Evolutionary conservation across 2,888 invertebrate species (phyloP).

Genomic region (Zelleria hepariella): DNA sequence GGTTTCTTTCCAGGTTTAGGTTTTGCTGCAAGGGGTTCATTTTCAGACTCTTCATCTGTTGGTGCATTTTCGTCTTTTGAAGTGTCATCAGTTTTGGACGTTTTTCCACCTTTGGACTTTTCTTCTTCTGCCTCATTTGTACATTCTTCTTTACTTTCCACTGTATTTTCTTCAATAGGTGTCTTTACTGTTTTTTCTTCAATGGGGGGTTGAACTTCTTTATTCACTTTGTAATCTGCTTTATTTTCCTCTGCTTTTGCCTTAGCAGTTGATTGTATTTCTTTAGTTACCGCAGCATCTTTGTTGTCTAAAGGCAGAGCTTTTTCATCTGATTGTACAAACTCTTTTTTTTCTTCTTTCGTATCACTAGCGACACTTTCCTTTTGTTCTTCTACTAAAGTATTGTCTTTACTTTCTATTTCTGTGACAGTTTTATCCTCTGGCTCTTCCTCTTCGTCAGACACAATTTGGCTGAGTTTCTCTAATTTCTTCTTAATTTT

Average conservation of each 20-base stretch:
- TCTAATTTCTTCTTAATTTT: conserved; percentile 72
- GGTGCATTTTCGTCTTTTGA: neutral
- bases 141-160: conserved; percentile 1
- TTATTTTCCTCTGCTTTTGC: neutral
- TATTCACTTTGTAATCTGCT: neutral
- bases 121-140: conserved; percentile 10
- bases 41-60: conserved; percentile 5
- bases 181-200: neutral
- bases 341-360: neutral
- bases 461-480: conserved; percentile 69
- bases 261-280: neutral
- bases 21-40: neutral
- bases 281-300: neutral
- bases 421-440: conserved; percentile 10
- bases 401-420: neutral
- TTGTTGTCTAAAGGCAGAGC: neutral
- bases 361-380: neutral
- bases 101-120: conserved; percentile 3
- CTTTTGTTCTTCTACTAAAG: neutral
- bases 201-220: neutral
- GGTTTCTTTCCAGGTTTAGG: conserved; percentile 7
- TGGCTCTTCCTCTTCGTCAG: conserved; percentile 54
- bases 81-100: neutral
- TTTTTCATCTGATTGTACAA: neutral
- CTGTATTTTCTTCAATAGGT: neutral